Evolutionary conservation across 2,113 vertebrate genomes (phyloP).

Genomic region (Percina caprodes): DNA sequence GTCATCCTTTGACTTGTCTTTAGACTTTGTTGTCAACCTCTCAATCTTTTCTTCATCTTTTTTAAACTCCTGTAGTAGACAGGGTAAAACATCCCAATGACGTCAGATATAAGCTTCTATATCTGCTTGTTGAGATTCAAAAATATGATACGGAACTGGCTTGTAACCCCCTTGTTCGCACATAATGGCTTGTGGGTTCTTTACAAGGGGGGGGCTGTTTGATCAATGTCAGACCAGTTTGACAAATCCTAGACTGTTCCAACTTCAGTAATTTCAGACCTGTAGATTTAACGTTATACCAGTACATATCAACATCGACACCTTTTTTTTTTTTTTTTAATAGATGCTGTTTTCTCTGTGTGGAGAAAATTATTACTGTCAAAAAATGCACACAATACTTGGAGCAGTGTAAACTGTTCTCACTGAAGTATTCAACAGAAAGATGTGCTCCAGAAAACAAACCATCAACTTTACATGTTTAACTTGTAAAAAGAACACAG

Average conservation of each 20-base stretch:
- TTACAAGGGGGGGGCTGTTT: conserved; percentile 9
- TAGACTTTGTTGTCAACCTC: conserved; percentile 68
- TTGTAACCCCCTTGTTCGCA: background rate
- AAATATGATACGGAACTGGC: background rate
- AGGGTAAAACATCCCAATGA: background rate
- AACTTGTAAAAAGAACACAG: background rate
- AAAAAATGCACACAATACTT: background rate
- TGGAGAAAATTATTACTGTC: background rate
- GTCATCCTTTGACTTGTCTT: conserved; percentile 81
- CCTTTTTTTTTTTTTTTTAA: background rate
- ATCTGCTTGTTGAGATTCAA: background rate
- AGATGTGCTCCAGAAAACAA: background rate
- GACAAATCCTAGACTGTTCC: background rate
- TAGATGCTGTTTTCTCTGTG: background rate
- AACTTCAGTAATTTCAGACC: background rate
- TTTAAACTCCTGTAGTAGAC: conserved; percentile 80
- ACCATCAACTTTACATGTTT: background rate
- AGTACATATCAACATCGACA: background rate
- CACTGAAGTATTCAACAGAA: background rate
- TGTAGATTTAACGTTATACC: background rate
- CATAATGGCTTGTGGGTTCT: background rate
- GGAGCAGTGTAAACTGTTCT: background rate
- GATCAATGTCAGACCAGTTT: background rate
- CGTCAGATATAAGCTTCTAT: background rate
- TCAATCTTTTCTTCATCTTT: conserved; percentile 82